phyloP scores from a whole-genome alignment of 92 coral and sea anemone genomes.

The Porites divaricata region DNA sequence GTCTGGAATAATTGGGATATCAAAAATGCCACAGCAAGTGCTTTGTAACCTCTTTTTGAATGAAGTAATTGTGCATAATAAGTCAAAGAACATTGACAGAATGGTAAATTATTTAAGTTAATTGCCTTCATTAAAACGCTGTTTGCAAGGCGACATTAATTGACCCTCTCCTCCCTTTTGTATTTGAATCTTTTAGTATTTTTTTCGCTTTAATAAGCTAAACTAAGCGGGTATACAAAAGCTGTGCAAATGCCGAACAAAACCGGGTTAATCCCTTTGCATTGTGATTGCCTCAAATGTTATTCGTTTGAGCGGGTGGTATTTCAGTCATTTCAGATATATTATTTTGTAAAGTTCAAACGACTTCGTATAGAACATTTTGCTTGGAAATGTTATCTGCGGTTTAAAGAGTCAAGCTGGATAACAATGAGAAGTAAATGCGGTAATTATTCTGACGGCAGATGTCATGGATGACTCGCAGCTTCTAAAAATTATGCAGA shows the following conservation, averaged over 20 bases:
- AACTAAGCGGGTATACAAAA: slow-evolving; percentile 20
- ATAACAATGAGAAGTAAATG: not conserved
- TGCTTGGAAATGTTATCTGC: not conserved
- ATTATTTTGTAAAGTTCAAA: not conserved
- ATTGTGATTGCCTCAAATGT: slow-evolving; percentile 18
- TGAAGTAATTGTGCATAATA: slow-evolving; percentile 13
- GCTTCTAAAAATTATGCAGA: slow-evolving; percentile 31
- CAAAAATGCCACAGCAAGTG: not conserved
- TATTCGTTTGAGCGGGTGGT: not conserved
- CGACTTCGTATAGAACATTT: not conserved
- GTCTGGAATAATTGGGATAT: not conserved
- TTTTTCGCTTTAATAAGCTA: slow-evolving; percentile 8
- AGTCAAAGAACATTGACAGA: slow-evolving; percentile 10
- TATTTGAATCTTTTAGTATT: not conserved
- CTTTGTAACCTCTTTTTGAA: not conserved
- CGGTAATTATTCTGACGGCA: slow-evolving; percentile 25
- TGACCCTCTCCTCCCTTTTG: slow-evolving; percentile 6
- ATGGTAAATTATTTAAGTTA: not conserved
- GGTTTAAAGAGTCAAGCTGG: not conserved
- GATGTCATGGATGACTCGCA: slow-evolving; percentile 20
- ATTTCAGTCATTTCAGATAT: not conserved
- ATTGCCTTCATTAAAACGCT: slow-evolving; percentile 26
- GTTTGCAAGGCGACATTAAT: slow-evolving; percentile 8
- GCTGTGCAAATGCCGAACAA: slow-evolving; percentile 30
- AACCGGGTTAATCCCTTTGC: slow-evolving; percentile 29